Evolutionary conservation across 2,888 invertebrate genomes (phyloP).

Genomic region (Crepidodera aurea): DNA sequence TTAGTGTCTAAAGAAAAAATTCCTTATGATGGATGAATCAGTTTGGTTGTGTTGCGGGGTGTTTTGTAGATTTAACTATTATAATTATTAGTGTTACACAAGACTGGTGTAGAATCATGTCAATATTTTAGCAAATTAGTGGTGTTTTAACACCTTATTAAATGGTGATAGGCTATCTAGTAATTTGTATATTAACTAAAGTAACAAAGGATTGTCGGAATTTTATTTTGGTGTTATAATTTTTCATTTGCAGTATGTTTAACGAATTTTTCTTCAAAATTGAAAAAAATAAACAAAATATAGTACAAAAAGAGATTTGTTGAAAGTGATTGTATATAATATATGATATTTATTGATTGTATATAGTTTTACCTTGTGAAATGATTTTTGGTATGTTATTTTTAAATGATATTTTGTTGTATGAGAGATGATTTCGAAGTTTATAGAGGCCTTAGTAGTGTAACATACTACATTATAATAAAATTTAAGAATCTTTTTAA

Average conservation of each 20-base stretch:
- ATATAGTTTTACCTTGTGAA: constrained; percentile 38
- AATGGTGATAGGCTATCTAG: constrained; percentile 59
- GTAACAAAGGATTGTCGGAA: constrained; percentile 55
- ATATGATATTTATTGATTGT: constrained; percentile 43
- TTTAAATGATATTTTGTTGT: constrained; percentile 25
- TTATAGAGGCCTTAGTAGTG: constrained; percentile 43
- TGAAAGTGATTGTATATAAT: constrained; percentile 41
- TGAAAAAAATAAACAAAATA: constrained; percentile 32
- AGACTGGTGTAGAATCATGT: constrained; percentile 62
- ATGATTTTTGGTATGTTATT: constrained; percentile 23
- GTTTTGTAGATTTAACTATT: constrained; percentile 47
- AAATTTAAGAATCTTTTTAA: constrained; percentile 15
- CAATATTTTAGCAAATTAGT: constrained; percentile 56
- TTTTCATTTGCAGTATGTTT: constrained; percentile 32
- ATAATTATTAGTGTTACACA: constrained; percentile 59
- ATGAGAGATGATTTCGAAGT: constrained; percentile 28
- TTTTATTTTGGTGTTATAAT: constrained; percentile 34
- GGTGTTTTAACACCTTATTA: constrained; percentile 55
- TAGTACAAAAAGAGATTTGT: constrained; percentile 43
- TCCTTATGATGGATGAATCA: too few relatives aligned
- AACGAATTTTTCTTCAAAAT: constrained; percentile 33
- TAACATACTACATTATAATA: constrained; percentile 24
- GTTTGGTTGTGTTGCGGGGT: constrained; percentile 18
- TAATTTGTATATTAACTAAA: constrained; percentile 52
- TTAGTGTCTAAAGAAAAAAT: too few relatives aligned